Evolutionary conservation across 1,140 invertebrate species (phyloP).

Genomic region (Cryptotermes secundus): DNA sequence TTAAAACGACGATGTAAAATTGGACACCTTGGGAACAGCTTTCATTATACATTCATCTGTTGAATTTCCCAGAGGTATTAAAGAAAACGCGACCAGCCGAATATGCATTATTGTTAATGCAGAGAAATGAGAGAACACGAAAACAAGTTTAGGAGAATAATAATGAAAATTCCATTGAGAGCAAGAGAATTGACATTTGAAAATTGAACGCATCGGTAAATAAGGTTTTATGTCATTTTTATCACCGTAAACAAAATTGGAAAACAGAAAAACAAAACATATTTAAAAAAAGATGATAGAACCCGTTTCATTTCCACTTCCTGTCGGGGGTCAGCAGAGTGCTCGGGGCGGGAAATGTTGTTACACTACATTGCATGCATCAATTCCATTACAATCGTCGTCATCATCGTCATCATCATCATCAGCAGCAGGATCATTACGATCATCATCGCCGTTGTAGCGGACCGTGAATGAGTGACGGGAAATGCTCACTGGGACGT

Average conservation of each 20-base stretch:
- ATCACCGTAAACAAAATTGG: conserved; percentile 19
- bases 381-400: conserved; percentile 27
- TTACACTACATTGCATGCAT: conserved; percentile 30
- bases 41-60: not conserved
- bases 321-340: not conserved
- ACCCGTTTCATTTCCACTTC: conserved; percentile 7
- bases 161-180: not conserved
- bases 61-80: not conserved
- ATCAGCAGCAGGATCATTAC: not conserved
- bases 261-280: not conserved
- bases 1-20: not conserved
- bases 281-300: not conserved
- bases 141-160: not conserved
- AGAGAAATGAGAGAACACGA: not conserved
- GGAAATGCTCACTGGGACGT: not conserved
- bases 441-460: not conserved
- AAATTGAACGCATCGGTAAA: conserved; percentile 2
- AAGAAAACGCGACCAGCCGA: not conserved
- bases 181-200: not conserved
- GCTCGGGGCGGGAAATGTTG: conserved; percentile 12
- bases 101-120: not conserved
- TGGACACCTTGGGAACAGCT: not conserved
- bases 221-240: conserved; percentile 3
- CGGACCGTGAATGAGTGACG: conserved; percentile 27
- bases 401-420: not conserved